These are phyloP conservation scores for Drosophila yooni DNA, from an alignment of 2,888 invertebrate species.

Conservation along the genomic window DNA sequence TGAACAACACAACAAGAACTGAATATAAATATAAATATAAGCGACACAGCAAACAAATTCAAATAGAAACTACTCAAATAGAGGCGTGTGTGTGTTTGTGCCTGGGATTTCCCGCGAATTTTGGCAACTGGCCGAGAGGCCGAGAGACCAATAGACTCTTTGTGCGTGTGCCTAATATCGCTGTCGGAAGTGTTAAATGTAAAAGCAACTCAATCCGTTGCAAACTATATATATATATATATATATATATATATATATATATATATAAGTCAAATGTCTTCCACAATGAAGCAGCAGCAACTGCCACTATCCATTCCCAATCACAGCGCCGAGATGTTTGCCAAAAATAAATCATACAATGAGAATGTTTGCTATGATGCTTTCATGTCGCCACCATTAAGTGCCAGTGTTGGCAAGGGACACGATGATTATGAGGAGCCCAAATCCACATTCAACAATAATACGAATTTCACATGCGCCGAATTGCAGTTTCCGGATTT, in stretches of 20 bases:
- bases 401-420: constrained; percentile 55
- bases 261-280: constrained; percentile 61
- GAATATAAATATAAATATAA: constrained; percentile 19
- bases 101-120: constrained; percentile 83
- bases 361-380: constrained; percentile 54
- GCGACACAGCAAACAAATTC: constrained; percentile 13
- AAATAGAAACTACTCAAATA: constrained; percentile 25
- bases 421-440: constrained; percentile 67
- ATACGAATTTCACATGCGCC: constrained; percentile 61
- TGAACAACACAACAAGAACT: constrained; percentile 71
- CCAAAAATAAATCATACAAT: constrained; percentile 35
- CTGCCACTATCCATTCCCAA: constrained; percentile 62
- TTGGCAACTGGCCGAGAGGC: constrained; percentile 72
- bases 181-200: constrained; percentile 69
- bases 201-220: constrained; percentile 25
- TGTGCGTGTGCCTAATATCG: constrained; percentile 20
- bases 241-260: constrained; percentile 6
- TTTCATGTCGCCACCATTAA: constrained; percentile 78
- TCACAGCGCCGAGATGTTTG: constrained; percentile 48
- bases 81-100: constrained; percentile 18
- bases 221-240: neutral
- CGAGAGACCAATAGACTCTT: constrained; percentile 29
- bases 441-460: constrained; percentile 36
- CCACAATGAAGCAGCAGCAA: constrained; percentile 72
- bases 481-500: constrained; percentile 82